Evolutionary conservation across 2,888 invertebrate species (phyloP).

Genomic region (Coelopa pilipes): DNA sequence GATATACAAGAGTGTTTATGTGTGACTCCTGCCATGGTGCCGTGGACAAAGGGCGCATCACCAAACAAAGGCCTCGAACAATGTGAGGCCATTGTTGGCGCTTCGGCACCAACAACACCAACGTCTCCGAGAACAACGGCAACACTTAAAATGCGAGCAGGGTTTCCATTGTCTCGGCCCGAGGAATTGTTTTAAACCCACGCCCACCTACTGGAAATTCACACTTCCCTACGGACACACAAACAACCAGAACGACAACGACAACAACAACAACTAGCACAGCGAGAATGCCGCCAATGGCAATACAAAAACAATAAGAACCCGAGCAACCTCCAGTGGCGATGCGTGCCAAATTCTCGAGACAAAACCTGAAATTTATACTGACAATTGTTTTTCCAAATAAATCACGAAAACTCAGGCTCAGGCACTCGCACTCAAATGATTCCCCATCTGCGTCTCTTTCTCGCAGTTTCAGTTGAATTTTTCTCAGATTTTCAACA

Average conservation of each 20-base stretch:
- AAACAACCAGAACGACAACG: no score
- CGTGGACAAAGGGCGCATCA: neutral
- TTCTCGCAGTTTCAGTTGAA: neutral
- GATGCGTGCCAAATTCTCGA: conserved; percentile 10
- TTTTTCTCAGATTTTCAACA: neutral
- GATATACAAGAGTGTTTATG: neutral
- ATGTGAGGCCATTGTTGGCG: neutral
- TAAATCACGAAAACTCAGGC: neutral
- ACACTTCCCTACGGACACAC: neutral
- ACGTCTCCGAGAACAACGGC: conserved; percentile 8
- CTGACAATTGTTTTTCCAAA: conserved; percentile 21
- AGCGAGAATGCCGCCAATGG: no score
- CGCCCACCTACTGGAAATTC: conserved; percentile 10
- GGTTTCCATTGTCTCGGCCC: neutral
- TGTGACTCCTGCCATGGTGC: no score
- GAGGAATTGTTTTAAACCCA: neutral
- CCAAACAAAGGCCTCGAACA: conserved; percentile 38
- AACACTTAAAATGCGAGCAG: conserved; percentile 34
- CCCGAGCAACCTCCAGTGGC: neutral
- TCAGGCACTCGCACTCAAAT: no score
- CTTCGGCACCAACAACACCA: neutral
- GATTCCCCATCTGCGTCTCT: no score
- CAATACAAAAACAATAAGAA: neutral
- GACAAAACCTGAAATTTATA: conserved; percentile 7
- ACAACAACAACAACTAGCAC: no score